Conservation (phyloP, 2,888 invertebrate genomes). For the Mesorhabditis belari region DNA sequence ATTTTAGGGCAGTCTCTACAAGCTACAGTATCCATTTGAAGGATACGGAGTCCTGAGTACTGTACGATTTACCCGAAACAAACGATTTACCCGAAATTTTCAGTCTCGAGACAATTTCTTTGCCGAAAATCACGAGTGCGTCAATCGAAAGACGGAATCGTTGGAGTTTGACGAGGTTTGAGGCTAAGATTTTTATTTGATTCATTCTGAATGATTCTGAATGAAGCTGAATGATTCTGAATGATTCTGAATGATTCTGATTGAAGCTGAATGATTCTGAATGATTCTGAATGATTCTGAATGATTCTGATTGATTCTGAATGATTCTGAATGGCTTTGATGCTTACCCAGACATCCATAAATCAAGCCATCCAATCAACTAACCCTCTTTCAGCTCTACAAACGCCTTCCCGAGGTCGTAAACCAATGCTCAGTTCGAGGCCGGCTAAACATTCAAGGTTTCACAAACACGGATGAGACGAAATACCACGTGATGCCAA, state of each 20-base stretch:
- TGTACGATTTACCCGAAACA: too few species aligned
- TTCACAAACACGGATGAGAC: slow-evolving; percentile 26
- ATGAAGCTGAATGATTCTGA: too few species aligned
- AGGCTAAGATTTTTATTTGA: too few species aligned
- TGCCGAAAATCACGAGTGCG: background rate
- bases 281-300: too few species aligned
- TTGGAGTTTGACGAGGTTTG: background rate
- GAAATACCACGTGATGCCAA: slow-evolving; percentile 24
- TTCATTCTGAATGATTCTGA: too few species aligned
- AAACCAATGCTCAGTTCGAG: slow-evolving; percentile 17
- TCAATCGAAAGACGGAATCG: background rate
- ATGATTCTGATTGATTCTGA: too few species aligned
- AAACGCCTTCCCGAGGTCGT: slow-evolving; percentile 18
- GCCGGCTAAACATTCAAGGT: slow-evolving; percentile 8
- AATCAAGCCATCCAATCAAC: background rate
- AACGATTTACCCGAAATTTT: background rate
- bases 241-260: too few species aligned
- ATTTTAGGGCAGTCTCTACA: background rate
- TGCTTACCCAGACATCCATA: too few species aligned
- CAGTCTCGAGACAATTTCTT: background rate
- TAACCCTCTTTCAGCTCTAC: slow-evolving; percentile 12
- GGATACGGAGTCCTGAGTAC: too few species aligned
- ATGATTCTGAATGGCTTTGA: too few species aligned
- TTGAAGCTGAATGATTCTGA: too few species aligned
- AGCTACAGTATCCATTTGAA: too few species aligned